phyloP scores from a whole-genome alignment of 2,113 vertebrate genomes.

The Melierax canorus region DNA sequence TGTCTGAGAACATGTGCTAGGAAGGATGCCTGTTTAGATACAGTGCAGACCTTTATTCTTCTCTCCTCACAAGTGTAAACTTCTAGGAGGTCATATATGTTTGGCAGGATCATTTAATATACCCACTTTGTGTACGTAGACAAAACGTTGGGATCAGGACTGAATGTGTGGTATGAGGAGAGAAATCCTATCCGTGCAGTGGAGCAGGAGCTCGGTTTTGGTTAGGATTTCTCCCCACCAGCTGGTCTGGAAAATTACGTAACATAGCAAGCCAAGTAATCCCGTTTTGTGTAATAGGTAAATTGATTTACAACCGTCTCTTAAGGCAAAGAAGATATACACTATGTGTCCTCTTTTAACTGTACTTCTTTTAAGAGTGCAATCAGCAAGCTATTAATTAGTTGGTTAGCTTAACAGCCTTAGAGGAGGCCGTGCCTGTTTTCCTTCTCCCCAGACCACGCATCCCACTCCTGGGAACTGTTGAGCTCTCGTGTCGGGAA shows the following conservation, averaged over 20 bases:
- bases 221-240: background rate
- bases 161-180: background rate
- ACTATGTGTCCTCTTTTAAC: background rate
- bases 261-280: background rate
- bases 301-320: background rate
- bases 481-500: background rate
- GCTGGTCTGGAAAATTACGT: background rate
- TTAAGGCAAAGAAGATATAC: background rate
- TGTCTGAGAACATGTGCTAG: background rate
- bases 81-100: background rate
- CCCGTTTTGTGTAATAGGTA: background rate
- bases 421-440: background rate
- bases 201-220: background rate
- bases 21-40: background rate
- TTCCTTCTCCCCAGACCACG: background rate
- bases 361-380: background rate
- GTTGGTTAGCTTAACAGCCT: background rate
- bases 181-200: background rate
- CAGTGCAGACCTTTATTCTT: background rate
- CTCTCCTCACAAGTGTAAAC: background rate
- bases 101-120: background rate
- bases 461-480: background rate
- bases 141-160: background rate
- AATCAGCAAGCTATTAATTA: background rate
- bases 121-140: background rate